These are phyloP conservation scores for Gallinago jamesoni DNA, from an alignment of 2,113 vertebrate species.

Conservation along the genomic window DNA sequence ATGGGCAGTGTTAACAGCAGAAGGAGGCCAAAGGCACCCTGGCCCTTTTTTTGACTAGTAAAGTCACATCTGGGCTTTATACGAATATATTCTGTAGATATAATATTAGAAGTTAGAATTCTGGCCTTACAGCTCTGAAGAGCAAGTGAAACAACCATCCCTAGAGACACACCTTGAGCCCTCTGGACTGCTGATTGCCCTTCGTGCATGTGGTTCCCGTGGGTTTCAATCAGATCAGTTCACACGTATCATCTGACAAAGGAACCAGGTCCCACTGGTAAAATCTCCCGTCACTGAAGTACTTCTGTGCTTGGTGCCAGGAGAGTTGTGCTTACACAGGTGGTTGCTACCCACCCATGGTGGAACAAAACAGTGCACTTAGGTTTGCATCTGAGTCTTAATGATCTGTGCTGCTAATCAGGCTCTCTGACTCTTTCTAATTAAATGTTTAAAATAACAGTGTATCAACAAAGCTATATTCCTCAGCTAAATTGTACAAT, in stretches of 20 bases:
- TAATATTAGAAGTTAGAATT: background rate
- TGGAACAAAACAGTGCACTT: background rate
- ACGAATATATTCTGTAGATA: background rate
- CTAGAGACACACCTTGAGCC: background rate
- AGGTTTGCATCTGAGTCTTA: background rate
- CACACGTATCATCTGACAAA: background rate
- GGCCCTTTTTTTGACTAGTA: background rate
- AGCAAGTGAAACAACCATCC: background rate
- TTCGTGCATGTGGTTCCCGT: background rate
- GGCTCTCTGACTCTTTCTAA: background rate
- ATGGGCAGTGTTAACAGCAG: background rate
- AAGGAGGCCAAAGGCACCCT: background rate
- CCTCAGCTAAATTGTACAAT: background rate
- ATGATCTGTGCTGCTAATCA: background rate
- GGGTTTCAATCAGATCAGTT: background rate
- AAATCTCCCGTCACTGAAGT: background rate
- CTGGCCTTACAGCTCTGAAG: background rate
- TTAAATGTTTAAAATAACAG: constrained; percentile 17
- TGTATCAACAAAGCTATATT: background rate
- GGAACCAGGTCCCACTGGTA: background rate
- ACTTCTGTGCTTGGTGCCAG: fast-evolving
- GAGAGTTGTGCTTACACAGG: background rate
- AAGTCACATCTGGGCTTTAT: background rate
- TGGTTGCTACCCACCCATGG: background rate
- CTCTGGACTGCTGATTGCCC: background rate